Percentiles rank a stretch among this genome's conserved stretches.
phyloP scores from a whole-genome alignment of 1,140 invertebrate genomes.

The Oreohelix idahoensis region DNA sequence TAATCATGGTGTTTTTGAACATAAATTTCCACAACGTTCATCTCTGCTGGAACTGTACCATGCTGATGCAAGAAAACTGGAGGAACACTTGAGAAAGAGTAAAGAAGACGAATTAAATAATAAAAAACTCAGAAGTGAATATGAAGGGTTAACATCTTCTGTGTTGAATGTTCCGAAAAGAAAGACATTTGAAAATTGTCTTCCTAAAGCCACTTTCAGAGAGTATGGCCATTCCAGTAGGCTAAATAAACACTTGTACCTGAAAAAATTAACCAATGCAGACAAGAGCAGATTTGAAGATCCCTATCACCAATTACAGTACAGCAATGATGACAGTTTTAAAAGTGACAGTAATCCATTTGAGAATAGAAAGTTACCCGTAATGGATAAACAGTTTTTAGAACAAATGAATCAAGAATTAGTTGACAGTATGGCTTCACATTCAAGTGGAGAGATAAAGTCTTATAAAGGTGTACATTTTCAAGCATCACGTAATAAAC shows the following conservation, averaged over 20 bases:
- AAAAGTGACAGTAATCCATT: neutral
- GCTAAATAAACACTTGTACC: neutral
- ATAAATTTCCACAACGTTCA: constrained; percentile 39
- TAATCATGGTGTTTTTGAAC: neutral
- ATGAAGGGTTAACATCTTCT: neutral
- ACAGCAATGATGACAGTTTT: neutral
- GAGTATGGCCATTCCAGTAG: constrained; percentile 24
- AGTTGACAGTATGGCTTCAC: neutral
- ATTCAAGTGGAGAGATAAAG: neutral
- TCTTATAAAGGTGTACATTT: neutral
- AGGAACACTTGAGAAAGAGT: constrained; percentile 51
- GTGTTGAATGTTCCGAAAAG: neutral
- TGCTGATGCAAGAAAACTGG: constrained; percentile 54
- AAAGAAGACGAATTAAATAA: constrained; percentile 58
- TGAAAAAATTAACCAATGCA: neutral
- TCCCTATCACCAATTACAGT: neutral
- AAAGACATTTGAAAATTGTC: neutral
- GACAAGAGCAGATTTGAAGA: neutral
- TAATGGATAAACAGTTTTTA: neutral
- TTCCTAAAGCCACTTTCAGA: constrained; percentile 25
- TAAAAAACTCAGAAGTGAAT: constrained; percentile 38
- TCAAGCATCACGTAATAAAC: neutral
- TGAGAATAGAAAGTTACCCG: neutral
- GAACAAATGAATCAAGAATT: neutral
- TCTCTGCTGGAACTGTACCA: constrained; percentile 54